These are phyloP conservation scores for Plusia festucae DNA, from an alignment of 2,888 invertebrate species.

Conservation along the genomic window DNA sequence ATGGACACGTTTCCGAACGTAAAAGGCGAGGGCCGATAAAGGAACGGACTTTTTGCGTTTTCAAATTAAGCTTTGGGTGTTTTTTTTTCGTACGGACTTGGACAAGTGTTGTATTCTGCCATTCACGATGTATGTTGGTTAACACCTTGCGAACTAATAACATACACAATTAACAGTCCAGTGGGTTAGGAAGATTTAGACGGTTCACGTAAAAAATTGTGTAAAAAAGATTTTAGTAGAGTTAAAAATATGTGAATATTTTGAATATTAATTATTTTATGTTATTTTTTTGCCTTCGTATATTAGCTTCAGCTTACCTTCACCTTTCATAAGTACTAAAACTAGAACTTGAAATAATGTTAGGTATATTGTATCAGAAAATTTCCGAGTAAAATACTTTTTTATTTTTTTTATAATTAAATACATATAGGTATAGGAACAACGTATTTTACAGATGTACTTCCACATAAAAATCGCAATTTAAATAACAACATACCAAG, in stretches of 20 bases:
- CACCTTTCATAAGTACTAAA: too few relatives aligned
- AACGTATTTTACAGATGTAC: too few relatives aligned
- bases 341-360: too few relatives aligned
- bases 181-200: constrained; percentile 67
- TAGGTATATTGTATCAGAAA: too few relatives aligned
- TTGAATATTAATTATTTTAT: too few relatives aligned
- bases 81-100: constrained; percentile 44
- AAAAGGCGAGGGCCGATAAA: constrained; percentile 44
- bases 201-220: constrained; percentile 18
- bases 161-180: constrained; percentile 70
- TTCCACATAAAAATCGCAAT: constrained; percentile 15
- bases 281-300: too few relatives aligned
- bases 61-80: constrained; percentile 47
- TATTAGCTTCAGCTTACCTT: too few relatives aligned
- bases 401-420: too few relatives aligned
- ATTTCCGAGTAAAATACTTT: too few relatives aligned
- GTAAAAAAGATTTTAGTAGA: too few relatives aligned
- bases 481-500: constrained; percentile 9
- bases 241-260: too few relatives aligned
- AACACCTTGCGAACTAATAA: constrained; percentile 80
- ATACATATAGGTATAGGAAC: too few relatives aligned
- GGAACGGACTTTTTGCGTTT: constrained; percentile 45
- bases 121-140: constrained; percentile 59
- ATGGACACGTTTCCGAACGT: constrained; percentile 28
- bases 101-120: constrained; percentile 53